Evolutionary conservation across 2,797 vertebrate genomes (phyloP).

Genomic region (Taeniopygia guttata): DNA sequence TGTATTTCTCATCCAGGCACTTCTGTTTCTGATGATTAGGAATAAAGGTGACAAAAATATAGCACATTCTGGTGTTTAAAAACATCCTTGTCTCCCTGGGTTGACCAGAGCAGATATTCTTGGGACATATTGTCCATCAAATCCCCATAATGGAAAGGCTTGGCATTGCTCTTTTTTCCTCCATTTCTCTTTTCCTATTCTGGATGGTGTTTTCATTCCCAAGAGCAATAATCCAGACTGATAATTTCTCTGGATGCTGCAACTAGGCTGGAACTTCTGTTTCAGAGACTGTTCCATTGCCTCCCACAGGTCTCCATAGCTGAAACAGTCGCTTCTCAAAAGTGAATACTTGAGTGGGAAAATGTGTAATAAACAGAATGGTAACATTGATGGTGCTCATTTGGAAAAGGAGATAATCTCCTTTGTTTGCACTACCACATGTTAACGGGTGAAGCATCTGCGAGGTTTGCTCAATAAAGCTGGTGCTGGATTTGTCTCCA

Average conservation of each 20-base stretch:
- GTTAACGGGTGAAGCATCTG: neutral
- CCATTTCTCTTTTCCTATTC: neutral
- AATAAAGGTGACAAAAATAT: neutral
- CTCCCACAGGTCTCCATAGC: neutral
- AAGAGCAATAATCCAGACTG: neutral
- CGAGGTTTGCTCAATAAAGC: neutral
- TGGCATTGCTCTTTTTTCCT: fast-evolving
- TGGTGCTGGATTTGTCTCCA: slow-evolving; percentile 1
- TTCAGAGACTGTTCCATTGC: neutral
- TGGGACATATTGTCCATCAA: neutral
- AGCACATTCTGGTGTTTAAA: neutral
- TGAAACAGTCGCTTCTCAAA: neutral
- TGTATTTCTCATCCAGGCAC: neutral
- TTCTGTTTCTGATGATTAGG: slow-evolving; percentile 12
- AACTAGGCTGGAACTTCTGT: neutral
- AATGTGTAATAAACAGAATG: neutral
- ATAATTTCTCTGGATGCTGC: neutral
- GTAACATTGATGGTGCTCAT: neutral
- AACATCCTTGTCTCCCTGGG: neutral
- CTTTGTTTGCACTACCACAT: neutral
- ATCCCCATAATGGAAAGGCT: neutral
- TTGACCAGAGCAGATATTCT: neutral
- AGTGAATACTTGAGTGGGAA: neutral
- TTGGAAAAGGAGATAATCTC: neutral
- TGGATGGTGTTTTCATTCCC: neutral